These are phyloP conservation scores for Drosophila kambysellisi DNA, from an alignment of 2,888 invertebrate species.

Conservation along the genomic window DNA sequence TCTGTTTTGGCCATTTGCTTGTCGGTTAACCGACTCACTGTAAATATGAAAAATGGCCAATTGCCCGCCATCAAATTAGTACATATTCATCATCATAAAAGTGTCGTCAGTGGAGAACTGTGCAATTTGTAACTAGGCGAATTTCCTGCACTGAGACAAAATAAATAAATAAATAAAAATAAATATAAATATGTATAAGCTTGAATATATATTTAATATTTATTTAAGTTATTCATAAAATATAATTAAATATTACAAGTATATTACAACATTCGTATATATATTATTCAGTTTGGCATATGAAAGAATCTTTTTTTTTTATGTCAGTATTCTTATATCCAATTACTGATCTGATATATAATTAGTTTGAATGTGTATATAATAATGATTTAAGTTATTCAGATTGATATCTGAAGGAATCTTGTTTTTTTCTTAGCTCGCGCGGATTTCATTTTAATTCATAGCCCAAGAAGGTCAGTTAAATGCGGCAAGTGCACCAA, in stretches of 20 bases:
- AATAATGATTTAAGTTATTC: neutral
- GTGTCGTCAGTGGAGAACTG: neutral
- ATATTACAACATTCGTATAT: neutral
- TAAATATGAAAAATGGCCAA: conserved; percentile 70
- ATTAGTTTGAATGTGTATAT: neutral
- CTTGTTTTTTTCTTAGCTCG: neutral
- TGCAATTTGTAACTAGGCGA: neutral
- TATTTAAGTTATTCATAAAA: neutral
- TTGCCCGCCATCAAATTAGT: conserved; percentile 28
- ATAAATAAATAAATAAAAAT: neutral
- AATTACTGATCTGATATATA: neutral
- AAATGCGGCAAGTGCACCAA: conserved; percentile 29
- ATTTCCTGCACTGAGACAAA: neutral
- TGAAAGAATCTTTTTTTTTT: neutral
- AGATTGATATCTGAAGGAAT: neutral
- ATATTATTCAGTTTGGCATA: neutral
- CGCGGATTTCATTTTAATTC: neutral
- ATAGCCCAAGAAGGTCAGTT: conserved; percentile 13
- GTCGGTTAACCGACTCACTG: conserved; percentile 66
- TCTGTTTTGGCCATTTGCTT: conserved; percentile 53
- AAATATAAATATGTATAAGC: neutral
- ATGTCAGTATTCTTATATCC: neutral
- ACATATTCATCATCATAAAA: conserved; percentile 17
- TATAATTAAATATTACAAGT: neutral
- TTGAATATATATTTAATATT: neutral